Percentiles rank a stretch among this genome's conserved stretches.
Evolutionary conservation across 2,113 vertebrate species (phyloP).

Genomic region (Alouatta palliata): DNA sequence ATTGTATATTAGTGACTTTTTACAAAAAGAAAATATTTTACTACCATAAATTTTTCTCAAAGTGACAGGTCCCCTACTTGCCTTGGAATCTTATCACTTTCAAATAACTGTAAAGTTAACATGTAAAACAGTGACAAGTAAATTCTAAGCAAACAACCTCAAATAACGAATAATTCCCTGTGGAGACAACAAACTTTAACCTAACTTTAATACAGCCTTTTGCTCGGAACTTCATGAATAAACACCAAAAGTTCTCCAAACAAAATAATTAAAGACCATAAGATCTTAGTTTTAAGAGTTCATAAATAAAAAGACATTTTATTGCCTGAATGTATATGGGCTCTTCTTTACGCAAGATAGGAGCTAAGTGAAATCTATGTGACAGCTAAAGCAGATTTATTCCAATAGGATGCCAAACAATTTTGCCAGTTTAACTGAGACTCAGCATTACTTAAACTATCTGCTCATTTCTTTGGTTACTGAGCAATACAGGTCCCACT

Average conservation of each 20-base stretch:
- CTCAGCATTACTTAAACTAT: conserved; percentile 7
- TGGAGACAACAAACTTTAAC: conserved; percentile 42
- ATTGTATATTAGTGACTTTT: conserved; percentile 16
- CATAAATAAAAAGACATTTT: conserved; percentile 62
- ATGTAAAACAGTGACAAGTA: conserved; percentile 17
- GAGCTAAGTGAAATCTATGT: conserved; percentile 56
- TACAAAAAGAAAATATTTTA: conserved; percentile 64
- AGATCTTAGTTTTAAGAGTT: conserved; percentile 60
- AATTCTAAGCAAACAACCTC: not conserved
- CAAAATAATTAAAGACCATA: conserved; percentile 12
- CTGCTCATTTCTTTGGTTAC: not conserved
- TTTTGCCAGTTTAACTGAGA: conserved; percentile 46
- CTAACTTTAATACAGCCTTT: conserved; percentile 28
- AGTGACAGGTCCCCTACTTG: conserved; percentile 21
- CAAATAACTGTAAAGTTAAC: conserved; percentile 51
- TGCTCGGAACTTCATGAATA: conserved; percentile 52
- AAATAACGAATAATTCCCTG: not conserved
- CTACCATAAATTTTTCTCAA: conserved; percentile 28
- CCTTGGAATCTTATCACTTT: conserved; percentile 49
- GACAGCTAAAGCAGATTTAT: conserved; percentile 46
- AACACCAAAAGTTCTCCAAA: conserved; percentile 47
- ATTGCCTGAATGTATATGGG: not conserved
- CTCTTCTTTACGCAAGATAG: conserved; percentile 63
- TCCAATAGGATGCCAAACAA: conserved; percentile 39
- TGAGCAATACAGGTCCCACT: too few species aligned